phyloP scores from a whole-genome alignment of 2,888 invertebrate species.

The Sipha maydis region DNA sequence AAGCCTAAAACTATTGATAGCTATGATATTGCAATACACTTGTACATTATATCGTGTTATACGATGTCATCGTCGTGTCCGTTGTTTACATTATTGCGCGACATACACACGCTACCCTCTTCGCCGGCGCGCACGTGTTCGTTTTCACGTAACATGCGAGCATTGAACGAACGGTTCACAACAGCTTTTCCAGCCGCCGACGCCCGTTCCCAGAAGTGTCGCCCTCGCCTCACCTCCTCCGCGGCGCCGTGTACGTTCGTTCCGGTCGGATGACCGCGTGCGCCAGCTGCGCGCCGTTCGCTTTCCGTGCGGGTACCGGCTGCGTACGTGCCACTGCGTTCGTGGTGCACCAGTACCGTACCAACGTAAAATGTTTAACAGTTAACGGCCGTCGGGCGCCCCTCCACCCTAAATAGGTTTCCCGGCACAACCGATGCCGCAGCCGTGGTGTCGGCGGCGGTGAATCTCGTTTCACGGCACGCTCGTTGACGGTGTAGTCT shows the following conservation, averaged over 20 bases:
- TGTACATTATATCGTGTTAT: too few species aligned
- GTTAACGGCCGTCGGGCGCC: constrained; percentile 8
- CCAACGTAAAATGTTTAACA: background rate
- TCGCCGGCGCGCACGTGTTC: background rate
- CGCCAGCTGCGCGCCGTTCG: constrained; percentile 41
- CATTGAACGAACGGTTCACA: background rate
- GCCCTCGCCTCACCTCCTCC: background rate
- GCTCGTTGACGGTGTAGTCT: too few species aligned
- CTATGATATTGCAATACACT: too few species aligned
- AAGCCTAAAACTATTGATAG: too few species aligned
- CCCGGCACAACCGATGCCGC: too few species aligned
- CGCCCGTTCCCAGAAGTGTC: background rate
- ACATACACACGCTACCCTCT: background rate
- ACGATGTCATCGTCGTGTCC: too few species aligned
- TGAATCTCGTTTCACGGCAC: too few species aligned
- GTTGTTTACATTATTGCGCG: background rate
- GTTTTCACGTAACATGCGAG: background rate
- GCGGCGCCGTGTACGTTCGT: background rate
- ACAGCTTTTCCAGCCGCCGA: constrained; percentile 13
- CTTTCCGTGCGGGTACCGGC: background rate
- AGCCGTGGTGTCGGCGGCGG: too few species aligned
- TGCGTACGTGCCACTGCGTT: too few species aligned
- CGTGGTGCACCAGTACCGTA: too few species aligned
- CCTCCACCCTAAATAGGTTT: background rate
- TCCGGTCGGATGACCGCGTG: constrained; percentile 45